phyloP scores from a whole-genome alignment of 2,113 vertebrate genomes.

The Cranoglanis bouderius region DNA sequence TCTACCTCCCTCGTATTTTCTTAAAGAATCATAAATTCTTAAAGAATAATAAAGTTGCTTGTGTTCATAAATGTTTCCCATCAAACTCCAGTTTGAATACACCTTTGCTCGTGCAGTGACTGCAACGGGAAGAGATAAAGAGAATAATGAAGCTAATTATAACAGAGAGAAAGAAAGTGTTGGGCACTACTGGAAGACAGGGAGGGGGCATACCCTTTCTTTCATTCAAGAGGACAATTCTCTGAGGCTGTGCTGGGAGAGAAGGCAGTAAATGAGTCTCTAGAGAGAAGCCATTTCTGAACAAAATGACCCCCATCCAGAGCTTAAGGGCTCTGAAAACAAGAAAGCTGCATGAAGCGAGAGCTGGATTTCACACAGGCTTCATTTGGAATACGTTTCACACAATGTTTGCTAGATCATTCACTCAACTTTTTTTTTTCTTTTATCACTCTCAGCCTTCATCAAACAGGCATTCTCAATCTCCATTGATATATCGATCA shows the following conservation, averaged over 20 bases:
- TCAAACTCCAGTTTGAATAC: neutral
- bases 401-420: neutral
- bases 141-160: slow-evolving; percentile 8
- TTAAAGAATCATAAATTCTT: neutral
- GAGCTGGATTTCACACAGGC: neutral
- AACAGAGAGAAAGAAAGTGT: neutral
- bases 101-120: neutral
- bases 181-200: slow-evolving; percentile 33
- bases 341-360: slow-evolving; percentile 9
- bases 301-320: slow-evolving; percentile 52
- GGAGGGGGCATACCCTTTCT: slow-evolving; percentile 37
- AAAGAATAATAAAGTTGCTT: neutral
- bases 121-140: neutral
- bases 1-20: neutral
- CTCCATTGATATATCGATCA: neutral
- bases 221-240: slow-evolving; percentile 53
- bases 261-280: slow-evolving; percentile 52
- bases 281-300: slow-evolving; percentile 50
- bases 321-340: slow-evolving; percentile 28
- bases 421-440: neutral
- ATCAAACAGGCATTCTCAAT: neutral
- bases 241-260: slow-evolving; percentile 40
- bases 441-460: slow-evolving; percentile 5
- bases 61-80: neutral
- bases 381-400: slow-evolving; percentile 7